Evolutionary conservation across 2,888 invertebrate genomes (phyloP), one percentile per base, ranked within the genome.

Genomic region (Aricia artaxerxes): DNA sequence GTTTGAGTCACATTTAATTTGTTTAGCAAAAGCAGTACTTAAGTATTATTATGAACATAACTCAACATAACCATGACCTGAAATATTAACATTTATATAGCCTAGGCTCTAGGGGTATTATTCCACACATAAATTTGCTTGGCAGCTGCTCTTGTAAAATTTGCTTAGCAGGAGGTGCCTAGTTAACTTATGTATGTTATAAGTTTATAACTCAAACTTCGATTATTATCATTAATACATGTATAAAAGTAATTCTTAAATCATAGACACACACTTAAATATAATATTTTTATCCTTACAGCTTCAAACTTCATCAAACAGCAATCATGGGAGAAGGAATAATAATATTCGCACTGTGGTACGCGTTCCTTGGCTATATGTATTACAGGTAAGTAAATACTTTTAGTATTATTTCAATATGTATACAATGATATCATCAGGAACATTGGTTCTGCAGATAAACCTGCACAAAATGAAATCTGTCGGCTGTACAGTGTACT

Each of bases 321-420:
- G 31, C 64, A 9, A 24, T 2, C 73, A 86, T 87, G 86, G 86
- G 83, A 53, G 85, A 88, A 83, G 84, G 85, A 35, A 90, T 93
- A 78, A 80, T 93, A 53, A 80, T 91, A 73, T 93, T 93, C 83
- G 77, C 86, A 1, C 85, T 93, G 61, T 93, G 93, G 93, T 94
- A 93, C 85, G 79, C 90, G 77, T 88, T 83, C 61, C 90, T 94
- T 78, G 90, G 88, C 0, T 82, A 84, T 81, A 88, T 87, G 82
- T 93, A 91, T 80, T 80, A 80, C 9, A 86, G 84, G 93, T 93
- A 83, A 92, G 92, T 90, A 44, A 69, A 11, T 35, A 69, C 49
- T 49, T 44, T 9, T 44, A 44, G 2, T 69, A 69, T 24, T 69
- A 69, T 13, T 9, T 24, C 3, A n/a, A 7, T n/a, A n/a, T 6